Evolutionary conservation across 2,888 invertebrate species (phyloP).

Genomic region (Hybos culiciformis): DNA sequence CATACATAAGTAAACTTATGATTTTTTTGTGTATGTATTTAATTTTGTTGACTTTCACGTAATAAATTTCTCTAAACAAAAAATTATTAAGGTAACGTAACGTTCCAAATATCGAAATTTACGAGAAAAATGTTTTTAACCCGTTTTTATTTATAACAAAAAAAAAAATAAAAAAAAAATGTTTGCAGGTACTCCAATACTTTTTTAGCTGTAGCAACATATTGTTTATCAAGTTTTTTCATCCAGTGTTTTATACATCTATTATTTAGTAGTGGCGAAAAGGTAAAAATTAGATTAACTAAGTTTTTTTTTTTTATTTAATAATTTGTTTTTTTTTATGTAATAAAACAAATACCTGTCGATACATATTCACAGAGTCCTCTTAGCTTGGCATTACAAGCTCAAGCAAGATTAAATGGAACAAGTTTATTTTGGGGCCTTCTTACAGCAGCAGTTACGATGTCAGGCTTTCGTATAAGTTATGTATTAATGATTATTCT

Average conservation of each 20-base stretch:
- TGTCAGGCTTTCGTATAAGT: slow-evolving; percentile 22
- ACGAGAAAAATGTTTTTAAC: too few species aligned
- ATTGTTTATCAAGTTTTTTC: slow-evolving; percentile 21
- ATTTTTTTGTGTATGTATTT: too few species aligned
- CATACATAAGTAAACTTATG: not conserved
- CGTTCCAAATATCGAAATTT: too few species aligned
- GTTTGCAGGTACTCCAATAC: slow-evolving; percentile 20
- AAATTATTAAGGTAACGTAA: too few species aligned
- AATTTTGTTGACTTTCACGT: too few species aligned
- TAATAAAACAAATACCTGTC: too few species aligned
- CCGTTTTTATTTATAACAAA: not conserved
- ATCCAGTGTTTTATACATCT: slow-evolving; percentile 21
- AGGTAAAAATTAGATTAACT: slow-evolving; percentile 13
- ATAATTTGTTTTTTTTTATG: too few species aligned
- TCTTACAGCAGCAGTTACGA: slow-evolving; percentile 21
- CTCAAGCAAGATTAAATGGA: slow-evolving; percentile 25
- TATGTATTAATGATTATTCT: slow-evolving; percentile 23
- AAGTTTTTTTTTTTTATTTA: not conserved
- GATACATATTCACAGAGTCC: slow-evolving; percentile 18
- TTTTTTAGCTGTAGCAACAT: slow-evolving; percentile 21
- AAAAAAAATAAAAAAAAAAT: not conserved
- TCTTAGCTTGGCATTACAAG: slow-evolving; percentile 23
- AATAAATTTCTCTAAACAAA: too few species aligned
- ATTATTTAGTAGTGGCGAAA: slow-evolving; percentile 19
- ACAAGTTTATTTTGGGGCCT: slow-evolving; percentile 24